Percentiles rank a stretch among this genome's conserved stretches.
phyloP scores from a whole-genome alignment of 2,113 vertebrate species.

The Rhineura floridana region DNA sequence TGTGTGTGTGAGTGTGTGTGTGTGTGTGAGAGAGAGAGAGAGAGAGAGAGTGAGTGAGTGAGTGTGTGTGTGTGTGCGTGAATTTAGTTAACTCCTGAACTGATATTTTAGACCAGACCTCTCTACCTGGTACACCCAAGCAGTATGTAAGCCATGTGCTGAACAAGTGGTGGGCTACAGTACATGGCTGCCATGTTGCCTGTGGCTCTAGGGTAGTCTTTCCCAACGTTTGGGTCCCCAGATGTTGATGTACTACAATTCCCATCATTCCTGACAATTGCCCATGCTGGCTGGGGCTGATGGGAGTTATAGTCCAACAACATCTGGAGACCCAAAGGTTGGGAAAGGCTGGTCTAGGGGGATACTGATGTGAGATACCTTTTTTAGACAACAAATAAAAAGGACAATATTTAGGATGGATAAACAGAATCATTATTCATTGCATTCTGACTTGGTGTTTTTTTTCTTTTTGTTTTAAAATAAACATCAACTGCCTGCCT shows the following conservation, averaged over 20 bases:
- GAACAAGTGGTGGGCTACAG: neutral
- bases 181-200: neutral
- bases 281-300: too few relatives aligned
- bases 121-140: neutral
- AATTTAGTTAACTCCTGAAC: conserved; percentile 11
- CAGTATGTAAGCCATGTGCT: neutral
- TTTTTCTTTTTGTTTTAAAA: neutral
- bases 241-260: too few relatives aligned
- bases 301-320: too few relatives aligned
- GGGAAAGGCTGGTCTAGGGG: too few relatives aligned
- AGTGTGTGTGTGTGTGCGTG: too few relatives aligned
- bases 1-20: neutral
- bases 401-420: neutral
- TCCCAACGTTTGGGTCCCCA: too few relatives aligned
- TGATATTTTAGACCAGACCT: neutral
- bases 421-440: conserved; percentile 29
- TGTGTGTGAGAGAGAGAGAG: neutral
- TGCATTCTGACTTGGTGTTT: neutral
- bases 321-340: too few relatives aligned
- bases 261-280: too few relatives aligned
- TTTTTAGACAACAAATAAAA: conserved; percentile 3
- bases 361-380: neutral
- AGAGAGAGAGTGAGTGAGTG: too few relatives aligned
- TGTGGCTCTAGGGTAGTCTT: neutral
- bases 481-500: neutral